A percentile compares a stretch with the other conserved stretches of the same genome.
Evolutionary conservation across 1,140 invertebrate species (phyloP).

Genomic region (Neotoxoptera formosana): DNA sequence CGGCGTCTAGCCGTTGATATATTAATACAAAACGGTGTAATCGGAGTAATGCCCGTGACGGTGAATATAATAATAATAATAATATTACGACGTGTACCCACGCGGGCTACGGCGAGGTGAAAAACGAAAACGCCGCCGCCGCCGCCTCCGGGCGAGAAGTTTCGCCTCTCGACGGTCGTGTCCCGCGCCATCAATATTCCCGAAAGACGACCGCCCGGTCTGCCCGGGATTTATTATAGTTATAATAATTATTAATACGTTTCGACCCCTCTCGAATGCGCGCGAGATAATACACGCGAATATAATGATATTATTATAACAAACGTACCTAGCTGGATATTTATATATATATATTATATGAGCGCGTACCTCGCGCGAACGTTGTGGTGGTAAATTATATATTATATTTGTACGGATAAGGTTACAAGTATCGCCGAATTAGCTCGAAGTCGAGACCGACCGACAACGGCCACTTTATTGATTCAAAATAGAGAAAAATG

Average conservation of each 20-base stretch:
- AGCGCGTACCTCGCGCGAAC: not conserved
- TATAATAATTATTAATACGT: slow-evolving; percentile 3
- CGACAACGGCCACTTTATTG: no score
- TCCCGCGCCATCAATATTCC: not conserved
- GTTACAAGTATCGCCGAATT: not conserved
- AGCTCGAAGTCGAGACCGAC: no score
- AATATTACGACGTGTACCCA: not conserved
- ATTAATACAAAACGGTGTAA: not conserved
- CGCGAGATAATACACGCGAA: not conserved
- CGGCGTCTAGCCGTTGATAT: no score
- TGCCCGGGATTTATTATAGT: not conserved
- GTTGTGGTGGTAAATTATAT: not conserved
- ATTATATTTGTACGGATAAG: not conserved
- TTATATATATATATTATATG: not conserved
- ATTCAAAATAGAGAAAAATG: no score
- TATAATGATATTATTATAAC: not conserved
- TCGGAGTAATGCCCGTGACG: not conserved
- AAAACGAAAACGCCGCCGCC: not conserved
- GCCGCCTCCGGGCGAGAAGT: not conserved
- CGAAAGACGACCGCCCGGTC: not conserved
- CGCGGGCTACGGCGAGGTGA: not conserved
- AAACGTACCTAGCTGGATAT: not conserved
- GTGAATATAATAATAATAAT: not conserved
- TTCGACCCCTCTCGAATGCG: not conserved
- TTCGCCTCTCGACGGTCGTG: not conserved